Conservation (phyloP, 2,113 vertebrate species). For the Pyxicephalus adspersus region DNA sequence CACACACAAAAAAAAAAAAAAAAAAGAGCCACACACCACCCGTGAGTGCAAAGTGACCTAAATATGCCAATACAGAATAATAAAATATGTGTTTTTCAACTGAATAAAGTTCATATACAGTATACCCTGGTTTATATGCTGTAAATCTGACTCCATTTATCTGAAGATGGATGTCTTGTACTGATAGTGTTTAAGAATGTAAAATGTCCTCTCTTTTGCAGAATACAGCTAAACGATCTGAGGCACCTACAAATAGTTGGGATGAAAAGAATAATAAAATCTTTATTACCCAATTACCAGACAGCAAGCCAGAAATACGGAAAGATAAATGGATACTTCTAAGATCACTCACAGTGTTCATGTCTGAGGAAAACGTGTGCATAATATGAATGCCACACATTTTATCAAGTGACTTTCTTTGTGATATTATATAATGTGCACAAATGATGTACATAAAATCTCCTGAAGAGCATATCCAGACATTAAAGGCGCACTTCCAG, state of each 20-base stretch:
- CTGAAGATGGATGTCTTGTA: neutral
- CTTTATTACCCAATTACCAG: slow-evolving; percentile 33
- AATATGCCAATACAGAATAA: neutral
- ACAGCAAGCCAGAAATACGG: slow-evolving; percentile 9
- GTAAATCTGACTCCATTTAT: neutral
- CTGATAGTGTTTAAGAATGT: slow-evolving; percentile 4
- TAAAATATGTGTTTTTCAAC: neutral
- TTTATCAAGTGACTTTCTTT: neutral
- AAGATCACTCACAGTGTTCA: slow-evolving; percentile 34
- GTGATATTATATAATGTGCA: too few relatives aligned
- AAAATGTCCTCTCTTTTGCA: slow-evolving; percentile 4
- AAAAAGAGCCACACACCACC: too few relatives aligned
- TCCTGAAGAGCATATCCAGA: too few relatives aligned
- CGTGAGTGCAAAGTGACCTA: too few relatives aligned
- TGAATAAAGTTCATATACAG: neutral
- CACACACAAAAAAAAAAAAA: too few relatives aligned
- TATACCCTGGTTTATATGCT: neutral
- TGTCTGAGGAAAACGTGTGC: slow-evolving; percentile 12
- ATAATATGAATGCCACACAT: neutral
- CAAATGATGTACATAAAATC: too few relatives aligned
- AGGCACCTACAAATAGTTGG: slow-evolving; percentile 7
- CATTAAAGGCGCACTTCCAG: too few relatives aligned
- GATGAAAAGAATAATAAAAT: slow-evolving; percentile 35
- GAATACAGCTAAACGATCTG: slow-evolving; percentile 18
- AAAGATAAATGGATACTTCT: slow-evolving; percentile 23